Evolutionary conservation across 2,113 vertebrate species (phyloP).

Genomic region (Columba janthina): DNA sequence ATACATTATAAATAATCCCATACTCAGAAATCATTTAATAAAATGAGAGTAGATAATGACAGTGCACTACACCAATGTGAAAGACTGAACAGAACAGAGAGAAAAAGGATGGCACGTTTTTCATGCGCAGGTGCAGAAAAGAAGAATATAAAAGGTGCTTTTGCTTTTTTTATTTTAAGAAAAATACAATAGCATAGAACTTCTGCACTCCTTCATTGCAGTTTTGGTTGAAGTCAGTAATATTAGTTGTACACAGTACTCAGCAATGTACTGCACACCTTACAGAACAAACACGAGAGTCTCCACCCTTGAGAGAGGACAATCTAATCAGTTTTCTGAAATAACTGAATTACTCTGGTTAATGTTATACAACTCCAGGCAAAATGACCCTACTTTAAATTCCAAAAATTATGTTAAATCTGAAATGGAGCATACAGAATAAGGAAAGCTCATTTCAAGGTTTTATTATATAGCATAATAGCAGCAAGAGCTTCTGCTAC

Average conservation of each 20-base stretch:
- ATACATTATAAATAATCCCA: neutral
- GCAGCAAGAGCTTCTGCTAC: conserved; percentile 11
- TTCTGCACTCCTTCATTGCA: neutral
- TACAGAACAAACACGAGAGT: conserved; percentile 46
- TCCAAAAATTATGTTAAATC: conserved; percentile 51
- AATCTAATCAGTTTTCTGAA: conserved; percentile 61
- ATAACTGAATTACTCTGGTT: conserved; percentile 52
- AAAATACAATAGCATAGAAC: neutral
- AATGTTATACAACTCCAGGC: conserved; percentile 59
- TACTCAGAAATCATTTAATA: neutral
- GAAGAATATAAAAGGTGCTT: neutral
- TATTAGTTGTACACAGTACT: neutral
- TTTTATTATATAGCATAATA: neutral
- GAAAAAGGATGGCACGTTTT: neutral
- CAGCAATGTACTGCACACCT: conserved; percentile 41
- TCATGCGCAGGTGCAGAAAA: neutral
- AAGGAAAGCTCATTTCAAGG: conserved; percentile 11
- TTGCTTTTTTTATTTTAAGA: neutral
- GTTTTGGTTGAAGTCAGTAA: neutral
- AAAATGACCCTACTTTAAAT: conserved; percentile 59
- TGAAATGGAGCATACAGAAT: conserved; percentile 28
- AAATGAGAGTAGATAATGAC: neutral
- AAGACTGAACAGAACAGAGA: neutral
- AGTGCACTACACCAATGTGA: neutral
- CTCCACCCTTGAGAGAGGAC: conserved; percentile 56